Evolutionary conservation across 1,140 invertebrate species (phyloP).

Genomic region (Drosophila bocqueti): DNA sequence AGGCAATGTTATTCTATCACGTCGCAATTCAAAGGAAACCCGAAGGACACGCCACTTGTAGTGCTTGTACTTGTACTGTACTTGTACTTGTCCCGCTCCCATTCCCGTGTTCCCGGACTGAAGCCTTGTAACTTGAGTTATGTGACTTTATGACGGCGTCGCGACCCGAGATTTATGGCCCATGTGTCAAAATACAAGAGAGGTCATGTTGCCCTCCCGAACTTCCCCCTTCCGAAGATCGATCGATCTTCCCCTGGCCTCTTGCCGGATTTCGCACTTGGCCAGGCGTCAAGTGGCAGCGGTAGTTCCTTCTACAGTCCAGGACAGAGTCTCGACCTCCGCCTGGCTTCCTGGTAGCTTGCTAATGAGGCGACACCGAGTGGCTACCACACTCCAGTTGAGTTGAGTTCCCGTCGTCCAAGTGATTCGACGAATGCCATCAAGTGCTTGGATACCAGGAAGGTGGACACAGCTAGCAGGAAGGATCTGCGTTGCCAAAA

Average conservation of each 20-base stretch:
- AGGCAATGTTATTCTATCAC: conserved; percentile 81
- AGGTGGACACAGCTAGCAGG: neutral
- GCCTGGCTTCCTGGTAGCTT: conserved; percentile 57
- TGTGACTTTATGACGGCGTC: conserved; percentile 73
- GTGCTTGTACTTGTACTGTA: conserved; percentile 29
- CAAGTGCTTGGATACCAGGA: conserved; percentile 36
- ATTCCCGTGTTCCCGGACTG: neutral
- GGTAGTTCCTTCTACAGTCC: neutral
- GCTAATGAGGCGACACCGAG: conserved; percentile 69
- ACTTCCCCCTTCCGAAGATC: neutral
- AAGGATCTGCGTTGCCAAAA: conserved; percentile 22
- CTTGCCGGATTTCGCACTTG: conserved; percentile 75
- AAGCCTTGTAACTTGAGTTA: conserved; percentile 51
- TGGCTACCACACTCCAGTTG: conserved; percentile 42
- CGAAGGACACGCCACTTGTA: conserved; percentile 57
- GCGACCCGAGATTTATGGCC: conserved; percentile 69
- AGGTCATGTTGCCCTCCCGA: conserved; percentile 40
- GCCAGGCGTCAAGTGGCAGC: conserved; percentile 69
- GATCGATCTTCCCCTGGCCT: conserved; percentile 22
- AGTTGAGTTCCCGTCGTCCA: neutral
- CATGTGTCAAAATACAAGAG: conserved; percentile 79
- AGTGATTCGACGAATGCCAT: conserved; percentile 5
- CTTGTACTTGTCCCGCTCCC: conserved; percentile 7
- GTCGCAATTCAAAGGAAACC: conserved; percentile 77
- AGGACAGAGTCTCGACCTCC: neutral